Conservation (phyloP, 2,797 vertebrate species). For the Halcyon chelicuti region DNA sequence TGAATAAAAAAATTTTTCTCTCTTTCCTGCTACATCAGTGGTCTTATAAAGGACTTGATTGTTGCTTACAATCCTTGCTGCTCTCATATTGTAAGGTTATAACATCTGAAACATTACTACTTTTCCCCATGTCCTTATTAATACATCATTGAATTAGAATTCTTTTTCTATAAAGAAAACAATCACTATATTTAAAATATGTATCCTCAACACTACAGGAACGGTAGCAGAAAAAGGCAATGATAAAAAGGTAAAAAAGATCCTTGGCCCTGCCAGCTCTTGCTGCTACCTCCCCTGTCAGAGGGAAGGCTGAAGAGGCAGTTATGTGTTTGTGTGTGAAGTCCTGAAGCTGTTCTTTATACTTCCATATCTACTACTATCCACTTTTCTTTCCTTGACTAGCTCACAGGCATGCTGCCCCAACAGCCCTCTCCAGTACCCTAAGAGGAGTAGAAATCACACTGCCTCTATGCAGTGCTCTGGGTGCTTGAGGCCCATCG, state of each 20-base stretch:
- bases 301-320: neutral
- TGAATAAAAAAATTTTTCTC: neutral
- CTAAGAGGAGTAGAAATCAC: neutral
- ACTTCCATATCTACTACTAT: neutral
- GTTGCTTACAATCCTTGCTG: neutral
- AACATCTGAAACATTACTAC: neutral
- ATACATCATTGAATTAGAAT: neutral
- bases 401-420: accelerated
- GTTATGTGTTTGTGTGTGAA: neutral
- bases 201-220: neutral
- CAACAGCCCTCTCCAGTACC: neutral
- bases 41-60: neutral
- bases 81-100: neutral
- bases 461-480: accelerated
- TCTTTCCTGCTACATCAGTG: neutral
- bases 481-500: accelerated
- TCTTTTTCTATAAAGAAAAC: neutral
- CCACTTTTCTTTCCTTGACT: neutral
- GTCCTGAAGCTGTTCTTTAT: neutral
- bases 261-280: neutral
- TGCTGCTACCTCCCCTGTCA: neutral
- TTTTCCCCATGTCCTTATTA: neutral
- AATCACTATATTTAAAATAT: neutral
- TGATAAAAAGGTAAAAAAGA: neutral
- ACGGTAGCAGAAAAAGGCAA: neutral